Conservation (phyloP, 2,113 vertebrate species). For the Delphinapterus leucas region DNA sequence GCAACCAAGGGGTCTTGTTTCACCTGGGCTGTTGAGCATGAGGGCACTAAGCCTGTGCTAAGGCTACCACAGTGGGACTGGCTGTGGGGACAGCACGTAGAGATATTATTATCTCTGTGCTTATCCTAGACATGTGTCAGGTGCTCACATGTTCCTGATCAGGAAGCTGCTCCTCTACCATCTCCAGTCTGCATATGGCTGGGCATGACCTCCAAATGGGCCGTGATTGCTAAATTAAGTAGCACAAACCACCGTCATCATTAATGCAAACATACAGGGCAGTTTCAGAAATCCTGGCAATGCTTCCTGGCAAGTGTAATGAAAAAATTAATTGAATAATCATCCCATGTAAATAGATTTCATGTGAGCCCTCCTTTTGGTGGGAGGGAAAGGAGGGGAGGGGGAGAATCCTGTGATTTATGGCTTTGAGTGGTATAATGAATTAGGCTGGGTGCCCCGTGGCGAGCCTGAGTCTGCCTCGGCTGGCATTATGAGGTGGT, state of each 20-base stretch:
- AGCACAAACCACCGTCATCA: slow-evolving; percentile 65
- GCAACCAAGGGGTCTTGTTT: background rate
- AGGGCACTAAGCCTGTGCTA: background rate
- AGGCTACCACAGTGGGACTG: background rate
- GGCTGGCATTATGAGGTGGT: slow-evolving; percentile 30
- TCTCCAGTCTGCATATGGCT: background rate
- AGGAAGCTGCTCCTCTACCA: background rate
- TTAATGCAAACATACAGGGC: slow-evolving; percentile 76
- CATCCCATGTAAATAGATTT: slow-evolving; percentile 83
- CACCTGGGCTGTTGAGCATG: background rate
- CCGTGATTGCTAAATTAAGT: slow-evolving; percentile 39
- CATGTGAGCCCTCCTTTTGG: slow-evolving; percentile 74
- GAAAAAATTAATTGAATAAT: slow-evolving; percentile 86
- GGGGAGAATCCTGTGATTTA: slow-evolving; percentile 77
- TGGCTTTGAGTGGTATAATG: slow-evolving; percentile 73
- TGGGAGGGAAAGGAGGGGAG: slow-evolving; percentile 53
- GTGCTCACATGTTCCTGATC: background rate
- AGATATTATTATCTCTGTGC: background rate
- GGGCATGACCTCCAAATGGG: slow-evolving; percentile 39
- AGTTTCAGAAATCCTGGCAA: slow-evolving; percentile 74
- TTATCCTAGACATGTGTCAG: background rate
- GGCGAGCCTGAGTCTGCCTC: background rate
- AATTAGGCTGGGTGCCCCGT: slow-evolving; percentile 57
- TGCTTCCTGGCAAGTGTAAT: slow-evolving; percentile 82
- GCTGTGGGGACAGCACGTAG: rapidly evolving